Base-by-base conservation (phyloP, 2,113 vertebrate species). In the Mugil cephalus region DNA sequence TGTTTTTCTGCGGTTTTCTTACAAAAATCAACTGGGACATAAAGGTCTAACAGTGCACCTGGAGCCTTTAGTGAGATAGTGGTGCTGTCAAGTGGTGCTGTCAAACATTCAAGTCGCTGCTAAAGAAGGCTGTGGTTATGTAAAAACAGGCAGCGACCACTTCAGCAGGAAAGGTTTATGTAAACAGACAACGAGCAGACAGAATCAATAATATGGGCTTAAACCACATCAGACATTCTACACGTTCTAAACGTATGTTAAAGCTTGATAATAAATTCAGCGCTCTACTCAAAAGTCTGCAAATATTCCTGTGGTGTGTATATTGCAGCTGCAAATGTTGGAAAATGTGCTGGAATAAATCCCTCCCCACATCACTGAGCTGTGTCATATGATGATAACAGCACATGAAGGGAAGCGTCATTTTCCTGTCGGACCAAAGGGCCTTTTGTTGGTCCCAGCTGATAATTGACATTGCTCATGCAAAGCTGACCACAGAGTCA, bases 401-500 rank as follows among this genome's bases (percentile, higher is more conserved):
- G 59, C 24, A 3, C 13, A 45, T 63, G 10, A 15, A 24, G 21
- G 14, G 8, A 10, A n/a, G n/a, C 43, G 10, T 55, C 10, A 79
- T 82, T 82, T 77, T 15, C 67, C 61, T 73, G 45, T 81, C 47
- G 15, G 15, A 42, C 7, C 75, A 79, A 78, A 70, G 10, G 24
- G 42, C 42, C 5, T 62, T 71, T 71, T 86, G 77, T 73, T 54
- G 15, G 24, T 46, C 17, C 42, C 36, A 13, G 74, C 21, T 74
- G 65, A 71, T 38, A 10, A 71, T 47, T 18, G 15, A 53, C 10
- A 35, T 13, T 2, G 19, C 30, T 70, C 38, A 87, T 79, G 79
- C 76, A 89, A 89, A 86, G 38, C 15, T 75, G 56, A 66, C 68
- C 39, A 50, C 76, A 70, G 48, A 61, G 54, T 63, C 47, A 21